Base-by-base conservation (phyloP, 2,888 invertebrate genomes). In the Phalera bucephala region DNA sequence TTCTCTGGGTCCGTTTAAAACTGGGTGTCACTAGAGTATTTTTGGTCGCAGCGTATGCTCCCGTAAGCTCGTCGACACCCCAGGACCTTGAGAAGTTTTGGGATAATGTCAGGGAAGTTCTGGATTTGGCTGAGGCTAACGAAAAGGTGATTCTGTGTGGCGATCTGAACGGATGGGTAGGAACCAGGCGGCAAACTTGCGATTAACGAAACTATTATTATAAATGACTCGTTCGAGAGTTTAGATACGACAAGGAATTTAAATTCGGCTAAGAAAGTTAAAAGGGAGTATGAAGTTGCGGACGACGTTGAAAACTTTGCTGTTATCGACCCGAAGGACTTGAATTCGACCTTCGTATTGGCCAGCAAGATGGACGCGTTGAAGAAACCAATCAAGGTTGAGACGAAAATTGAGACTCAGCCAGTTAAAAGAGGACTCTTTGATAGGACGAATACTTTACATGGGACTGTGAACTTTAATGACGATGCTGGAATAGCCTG, bases 291-390 rank as follows among this genome's bases (percentile, higher is more conserved):
- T 10, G 64, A 72, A 14, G 39, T 54, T 0, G 51, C 42, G 0
- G 20, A 54, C 0, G 78, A 80, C 7, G 26, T 80, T 0, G 81
- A 85, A 42, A 85, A 85, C 39, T 71, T 52, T 39, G 64, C 54
- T 0, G 33, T 49, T 1, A 69, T 89, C 2, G 79, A 88, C 29
- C 69, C 81, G 0, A 77, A 77, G 0, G 72, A 85, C 40, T 64
- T 90, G 61, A 89, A 90, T 46, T 89, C 88, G 0, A 90, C 90
- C 0, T 88, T 90, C 42, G 87, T 90, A 5, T 51, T 90, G 41
- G 73, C 78, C 2, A 82, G 74, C 0, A 87, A 85, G 21, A 52
- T 77, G 45, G 78, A 82, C 7, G 52, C 52, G 0, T 30, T 64
- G 37, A 75, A 72, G 41, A 76, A 72, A 17, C 40, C 56, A 0